Conservation (phyloP, 2,113 vertebrate species). For the Boulengeromyrus knoepffleri region DNA sequence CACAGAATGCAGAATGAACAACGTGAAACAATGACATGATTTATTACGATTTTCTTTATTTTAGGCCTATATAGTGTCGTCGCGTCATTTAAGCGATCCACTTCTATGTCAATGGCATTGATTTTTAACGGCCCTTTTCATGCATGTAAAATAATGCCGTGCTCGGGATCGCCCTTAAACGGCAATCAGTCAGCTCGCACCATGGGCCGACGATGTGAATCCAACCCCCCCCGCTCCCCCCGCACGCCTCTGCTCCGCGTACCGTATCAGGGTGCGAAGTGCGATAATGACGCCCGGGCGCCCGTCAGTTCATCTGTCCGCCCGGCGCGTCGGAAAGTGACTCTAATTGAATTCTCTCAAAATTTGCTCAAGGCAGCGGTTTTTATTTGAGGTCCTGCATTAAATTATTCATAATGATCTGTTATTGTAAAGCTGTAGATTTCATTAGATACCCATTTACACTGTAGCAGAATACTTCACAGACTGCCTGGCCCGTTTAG, state of each 20-base stretch:
- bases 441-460: conserved; percentile 21
- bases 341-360: conserved; percentile 29
- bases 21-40: neutral
- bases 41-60: neutral
- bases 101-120: neutral
- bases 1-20: neutral
- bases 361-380: conserved; percentile 31
- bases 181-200: neutral
- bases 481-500: neutral
- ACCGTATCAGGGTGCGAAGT: neutral
- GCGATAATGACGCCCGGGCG: conserved; percentile 15
- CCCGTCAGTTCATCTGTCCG: conserved; percentile 19
- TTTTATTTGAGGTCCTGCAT: conserved; percentile 36
- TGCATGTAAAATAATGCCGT: neutral
- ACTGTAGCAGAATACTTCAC: conserved; percentile 16
- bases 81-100: neutral
- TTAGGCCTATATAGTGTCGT: neutral
- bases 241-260: neutral
- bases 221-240: neutral
- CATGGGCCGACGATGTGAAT: neutral
- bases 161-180: neutral
- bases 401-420: conserved; percentile 47
- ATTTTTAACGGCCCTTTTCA: too few species aligned
- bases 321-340: conserved; percentile 15
- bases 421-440: conserved; percentile 38